Evolutionary conservation across 2,113 vertebrate genomes (phyloP).

Genomic region (Pogonocichla stellata): DNA sequence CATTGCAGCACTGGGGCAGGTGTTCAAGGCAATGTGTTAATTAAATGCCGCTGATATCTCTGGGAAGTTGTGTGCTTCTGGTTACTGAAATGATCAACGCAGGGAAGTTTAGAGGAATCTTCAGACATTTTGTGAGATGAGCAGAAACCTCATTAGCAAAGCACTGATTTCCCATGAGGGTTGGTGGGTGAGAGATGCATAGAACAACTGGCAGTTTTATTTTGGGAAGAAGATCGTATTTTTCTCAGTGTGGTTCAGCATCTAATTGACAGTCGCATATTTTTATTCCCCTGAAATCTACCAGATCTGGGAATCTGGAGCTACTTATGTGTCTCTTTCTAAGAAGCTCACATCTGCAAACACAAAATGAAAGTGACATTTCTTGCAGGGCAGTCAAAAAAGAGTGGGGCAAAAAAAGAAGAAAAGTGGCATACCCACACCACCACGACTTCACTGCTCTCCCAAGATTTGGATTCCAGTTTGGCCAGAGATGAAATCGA

Average conservation of each 20-base stretch:
- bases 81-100: neutral
- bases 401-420: rapidly evolving
- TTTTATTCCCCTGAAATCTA: neutral
- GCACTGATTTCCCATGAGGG: neutral
- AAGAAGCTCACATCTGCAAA: neutral
- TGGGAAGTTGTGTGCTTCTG: neutral
- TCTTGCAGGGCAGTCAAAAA: neutral
- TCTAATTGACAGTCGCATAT: neutral
- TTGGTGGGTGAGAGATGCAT: neutral
- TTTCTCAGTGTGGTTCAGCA: neutral
- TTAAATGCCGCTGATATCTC: slow-evolving; percentile 16
- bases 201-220: neutral
- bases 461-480: slow-evolving; percentile 39
- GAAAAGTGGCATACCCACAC: neutral
- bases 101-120: neutral
- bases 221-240: neutral
- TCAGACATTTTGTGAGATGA: neutral
- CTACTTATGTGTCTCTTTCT: neutral
- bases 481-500: slow-evolving; percentile 16
- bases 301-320: neutral
- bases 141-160: neutral
- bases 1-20: neutral
- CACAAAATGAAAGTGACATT: neutral
- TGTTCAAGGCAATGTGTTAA: neutral
- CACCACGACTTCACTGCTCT: neutral